Conservation (phyloP, 1,140 invertebrate genomes). For the Drosophila equinoxialis region DNA sequence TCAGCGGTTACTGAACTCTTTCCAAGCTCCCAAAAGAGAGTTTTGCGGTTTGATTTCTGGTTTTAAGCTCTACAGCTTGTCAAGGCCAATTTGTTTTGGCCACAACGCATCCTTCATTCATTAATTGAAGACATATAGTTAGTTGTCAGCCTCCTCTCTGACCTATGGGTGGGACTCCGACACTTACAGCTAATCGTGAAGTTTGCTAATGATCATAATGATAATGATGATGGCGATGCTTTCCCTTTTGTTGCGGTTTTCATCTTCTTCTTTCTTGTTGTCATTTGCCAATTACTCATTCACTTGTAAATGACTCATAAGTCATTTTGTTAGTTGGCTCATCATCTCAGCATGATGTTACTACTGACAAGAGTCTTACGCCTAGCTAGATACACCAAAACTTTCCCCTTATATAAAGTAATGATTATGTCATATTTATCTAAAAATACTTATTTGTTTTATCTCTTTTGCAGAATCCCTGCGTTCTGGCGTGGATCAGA, state of each 20-base stretch:
- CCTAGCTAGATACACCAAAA: slow-evolving; percentile 22
- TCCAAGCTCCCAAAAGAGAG: not conserved
- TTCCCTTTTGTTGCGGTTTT: slow-evolving; percentile 55
- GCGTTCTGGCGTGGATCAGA: slow-evolving; percentile 63
- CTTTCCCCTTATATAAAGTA: slow-evolving; percentile 33
- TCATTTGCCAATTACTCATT: slow-evolving; percentile 26
- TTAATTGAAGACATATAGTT: slow-evolving; percentile 37
- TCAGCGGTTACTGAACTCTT: slow-evolving; percentile 50
- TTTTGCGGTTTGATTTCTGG: slow-evolving; percentile 8
- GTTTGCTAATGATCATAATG: slow-evolving; percentile 9
- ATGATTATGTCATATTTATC: not conserved
- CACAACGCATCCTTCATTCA: slow-evolving; percentile 47
- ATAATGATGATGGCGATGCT: slow-evolving; percentile 34
- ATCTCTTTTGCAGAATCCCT: slow-evolving; percentile 57
- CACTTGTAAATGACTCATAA: slow-evolving; percentile 39
- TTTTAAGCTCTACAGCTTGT: slow-evolving; percentile 21
- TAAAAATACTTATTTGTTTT: not conserved
- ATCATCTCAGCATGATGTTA: slow-evolving; percentile 43
- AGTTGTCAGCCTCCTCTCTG: slow-evolving; percentile 27
- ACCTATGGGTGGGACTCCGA: slow-evolving; percentile 39
- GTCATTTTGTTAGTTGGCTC: slow-evolving; percentile 27
- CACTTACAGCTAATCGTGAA: slow-evolving; percentile 34
- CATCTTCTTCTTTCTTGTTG: slow-evolving; percentile 6
- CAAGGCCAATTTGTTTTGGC: slow-evolving; percentile 47
- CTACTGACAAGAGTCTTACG: slow-evolving; percentile 22